Conservation (phyloP, 2,797 vertebrate genomes). For the Melopsittacus undulatus region DNA sequence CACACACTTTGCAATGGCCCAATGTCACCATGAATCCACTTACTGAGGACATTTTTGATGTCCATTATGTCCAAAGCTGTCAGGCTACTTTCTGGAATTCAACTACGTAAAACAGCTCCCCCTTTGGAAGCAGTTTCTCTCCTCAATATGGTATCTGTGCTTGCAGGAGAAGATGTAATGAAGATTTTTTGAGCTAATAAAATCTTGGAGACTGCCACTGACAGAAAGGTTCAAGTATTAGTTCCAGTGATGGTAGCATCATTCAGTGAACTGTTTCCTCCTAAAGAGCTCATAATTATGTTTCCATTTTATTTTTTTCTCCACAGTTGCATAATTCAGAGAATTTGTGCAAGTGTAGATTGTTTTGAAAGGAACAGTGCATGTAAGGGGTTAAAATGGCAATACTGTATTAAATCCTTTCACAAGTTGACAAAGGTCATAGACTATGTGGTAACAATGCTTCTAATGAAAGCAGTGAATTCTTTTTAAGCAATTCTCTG, state of each 20-base stretch:
- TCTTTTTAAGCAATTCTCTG: not conserved
- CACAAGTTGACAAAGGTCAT: not conserved
- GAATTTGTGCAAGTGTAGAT: not conserved
- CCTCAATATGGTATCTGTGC: not conserved
- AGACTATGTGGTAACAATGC: not conserved
- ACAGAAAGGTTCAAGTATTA: not conserved
- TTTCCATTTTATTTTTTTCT: constrained; percentile 9
- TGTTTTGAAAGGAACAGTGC: not conserved
- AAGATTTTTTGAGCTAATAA: not conserved
- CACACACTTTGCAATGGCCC: not conserved
- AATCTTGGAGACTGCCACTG: not conserved
- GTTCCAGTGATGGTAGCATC: not conserved
- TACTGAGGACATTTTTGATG: not conserved
- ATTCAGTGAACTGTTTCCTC: not conserved
- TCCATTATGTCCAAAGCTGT: not conserved
- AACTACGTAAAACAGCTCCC: not conserved
- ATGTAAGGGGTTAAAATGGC: constrained; percentile 21
- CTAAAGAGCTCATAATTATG: constrained; percentile 9
- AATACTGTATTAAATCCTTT: constrained; percentile 35
- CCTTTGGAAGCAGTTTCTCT: not conserved
- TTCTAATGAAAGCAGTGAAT: constrained; percentile 34
- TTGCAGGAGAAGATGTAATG: not conserved
- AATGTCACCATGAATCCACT: not conserved
- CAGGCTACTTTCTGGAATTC: not conserved
- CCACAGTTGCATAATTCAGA: not conserved